Conservation (phyloP, 2,797 vertebrate species). For the Channallabes apus region DNA sequence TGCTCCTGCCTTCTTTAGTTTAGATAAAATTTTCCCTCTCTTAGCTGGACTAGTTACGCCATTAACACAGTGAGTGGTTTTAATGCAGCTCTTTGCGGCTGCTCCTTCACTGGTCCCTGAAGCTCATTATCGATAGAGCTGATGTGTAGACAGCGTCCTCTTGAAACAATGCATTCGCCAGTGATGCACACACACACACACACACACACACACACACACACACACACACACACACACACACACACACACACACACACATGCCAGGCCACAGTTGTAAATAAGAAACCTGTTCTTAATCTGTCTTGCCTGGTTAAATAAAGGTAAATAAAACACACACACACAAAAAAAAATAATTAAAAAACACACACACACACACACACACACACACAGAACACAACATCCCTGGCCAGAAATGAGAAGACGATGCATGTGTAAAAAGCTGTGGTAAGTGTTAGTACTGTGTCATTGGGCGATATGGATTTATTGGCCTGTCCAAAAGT, state of each 20-base stretch:
- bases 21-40: too few species aligned
- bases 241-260: too few species aligned
- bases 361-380: too few species aligned
- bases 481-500: conserved; percentile 63
- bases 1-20: too few species aligned
- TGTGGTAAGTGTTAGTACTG: conserved; percentile 60
- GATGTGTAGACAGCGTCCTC: conserved; percentile 44
- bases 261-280: too few species aligned
- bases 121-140: conserved; percentile 50
- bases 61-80: conserved; percentile 38
- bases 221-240: too few species aligned
- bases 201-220: conserved; percentile 6
- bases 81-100: conserved; percentile 39
- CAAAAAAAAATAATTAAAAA: too few species aligned
- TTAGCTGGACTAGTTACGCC: too few species aligned
- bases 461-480: conserved; percentile 65
- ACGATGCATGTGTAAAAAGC: conserved; percentile 51
- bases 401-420: conserved; percentile 29
- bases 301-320: too few species aligned
- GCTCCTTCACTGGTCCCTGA: conserved; percentile 42
- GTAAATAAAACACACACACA: conserved; percentile 8
- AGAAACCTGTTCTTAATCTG: too few species aligned
- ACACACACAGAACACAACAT: background rate
- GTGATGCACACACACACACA: background rate
- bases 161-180: conserved; percentile 32